These are phyloP conservation scores for Hypsibius dujardini DNA, from an alignment of 1,140 invertebrate species.

Conservation along the genomic window DNA sequence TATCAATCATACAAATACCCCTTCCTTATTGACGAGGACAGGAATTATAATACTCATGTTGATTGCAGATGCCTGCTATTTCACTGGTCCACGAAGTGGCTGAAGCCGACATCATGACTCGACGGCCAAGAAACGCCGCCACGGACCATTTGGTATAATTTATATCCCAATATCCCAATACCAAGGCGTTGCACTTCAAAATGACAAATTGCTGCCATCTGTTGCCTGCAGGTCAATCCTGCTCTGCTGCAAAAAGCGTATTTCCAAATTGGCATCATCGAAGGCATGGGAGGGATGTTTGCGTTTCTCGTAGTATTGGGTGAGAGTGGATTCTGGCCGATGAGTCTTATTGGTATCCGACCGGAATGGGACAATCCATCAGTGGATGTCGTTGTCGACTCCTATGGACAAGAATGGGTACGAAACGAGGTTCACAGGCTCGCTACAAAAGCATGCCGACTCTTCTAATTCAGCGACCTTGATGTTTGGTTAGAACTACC, in stretches of 20 bases:
- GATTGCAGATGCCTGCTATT: not conserved
- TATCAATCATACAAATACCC: slow-evolving; percentile 23
- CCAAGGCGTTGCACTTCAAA: too few species aligned
- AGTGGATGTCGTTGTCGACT: not conserved
- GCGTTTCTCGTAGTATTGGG: not conserved
- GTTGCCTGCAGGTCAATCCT: not conserved
- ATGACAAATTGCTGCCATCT: too few species aligned
- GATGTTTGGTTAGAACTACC: not conserved
- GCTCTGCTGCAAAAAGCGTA: slow-evolving; percentile 6
- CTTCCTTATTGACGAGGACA: not conserved
- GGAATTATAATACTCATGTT: not conserved
- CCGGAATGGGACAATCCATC: slow-evolving; percentile 8
- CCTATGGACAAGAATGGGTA: slow-evolving; percentile 5
- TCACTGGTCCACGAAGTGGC: not conserved
- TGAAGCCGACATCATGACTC: not conserved
- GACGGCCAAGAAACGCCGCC: not conserved
- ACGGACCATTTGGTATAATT: not conserved
- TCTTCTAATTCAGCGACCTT: not conserved
- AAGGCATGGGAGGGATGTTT: not conserved
- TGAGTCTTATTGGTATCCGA: not conserved
- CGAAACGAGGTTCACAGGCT: too few species aligned
- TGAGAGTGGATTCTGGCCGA: not conserved
- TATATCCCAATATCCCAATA: too few species aligned
- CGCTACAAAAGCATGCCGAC: not conserved
- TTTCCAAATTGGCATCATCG: slow-evolving; percentile 4